Evolutionary conservation across 2,113 vertebrate species (phyloP), one percentile per base, ranked within the genome.

Genomic region (Pan paniscus): DNA sequence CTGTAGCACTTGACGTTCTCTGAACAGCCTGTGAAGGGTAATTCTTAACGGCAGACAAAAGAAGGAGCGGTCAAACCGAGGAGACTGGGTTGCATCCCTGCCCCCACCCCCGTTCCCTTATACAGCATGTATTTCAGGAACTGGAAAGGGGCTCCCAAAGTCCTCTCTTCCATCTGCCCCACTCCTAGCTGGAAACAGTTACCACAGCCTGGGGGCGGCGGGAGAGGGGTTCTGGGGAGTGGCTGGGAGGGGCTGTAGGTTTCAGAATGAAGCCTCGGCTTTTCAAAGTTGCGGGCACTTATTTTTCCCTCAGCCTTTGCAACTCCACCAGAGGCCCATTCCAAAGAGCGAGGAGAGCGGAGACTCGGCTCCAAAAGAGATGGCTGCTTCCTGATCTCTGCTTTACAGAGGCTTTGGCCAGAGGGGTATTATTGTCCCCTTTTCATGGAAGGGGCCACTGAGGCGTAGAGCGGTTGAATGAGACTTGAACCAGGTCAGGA

Each of bases 1-100:
- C 7, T 48, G 2, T 3, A 46, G n/a, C 25, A 22, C 46, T 61
- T 73, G 82, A n/a, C 48, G 27, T 40, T 90, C 78, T 89, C 83
- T 9, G 68, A 85, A 64, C 64, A 23, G 48, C 67, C 67, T 25
- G 11, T 0, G 81, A 94, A 61, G 52, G 46, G 81, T 59, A n/a
- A 43, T 91, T 95, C 82, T 93, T 25, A 18, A 5, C 20, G 23
- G 85, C 85, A 80, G 81, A 95, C 94, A 92, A 92, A 52, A 91
- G 64, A 82, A 94, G 67, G 85, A 93, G 38, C 48, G 52, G 52
- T 55, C 52, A 57, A 67, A 48, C 10, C 23, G 73, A 83, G n/a
- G 83, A 59, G 22, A 61, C n/a, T 50, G 55, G 67, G 18, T 40
- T 82, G 89, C 46, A 0, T 9, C n/a, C 23, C 22, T 38, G 5